These are phyloP conservation scores for Ariopsis seemanni DNA, from an alignment of 2,113 vertebrate genomes.

Conservation along the genomic window DNA sequence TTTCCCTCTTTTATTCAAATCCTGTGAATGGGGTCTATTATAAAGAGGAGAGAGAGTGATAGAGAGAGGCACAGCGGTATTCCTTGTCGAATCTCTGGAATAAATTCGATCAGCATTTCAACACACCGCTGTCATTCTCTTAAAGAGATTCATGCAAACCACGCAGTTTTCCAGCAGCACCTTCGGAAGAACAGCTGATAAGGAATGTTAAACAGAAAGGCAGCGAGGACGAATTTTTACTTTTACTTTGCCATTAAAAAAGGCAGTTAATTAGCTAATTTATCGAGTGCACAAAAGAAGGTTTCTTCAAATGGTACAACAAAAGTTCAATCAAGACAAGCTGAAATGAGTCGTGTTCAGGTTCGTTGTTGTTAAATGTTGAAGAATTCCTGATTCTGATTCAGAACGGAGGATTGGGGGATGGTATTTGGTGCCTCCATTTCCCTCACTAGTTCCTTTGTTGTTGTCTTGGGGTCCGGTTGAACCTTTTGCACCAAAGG, in stretches of 20 bases:
- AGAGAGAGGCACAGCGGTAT: neutral
- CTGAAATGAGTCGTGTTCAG: neutral
- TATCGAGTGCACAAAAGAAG: neutral
- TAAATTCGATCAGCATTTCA: conserved; percentile 33
- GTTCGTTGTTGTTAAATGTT: neutral
- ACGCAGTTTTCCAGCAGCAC: conserved; percentile 7
- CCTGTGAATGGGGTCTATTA: conserved; percentile 43
- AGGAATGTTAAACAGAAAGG: neutral
- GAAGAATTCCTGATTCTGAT: neutral
- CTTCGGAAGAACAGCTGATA: neutral
- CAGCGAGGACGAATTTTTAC: neutral
- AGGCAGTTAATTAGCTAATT: neutral
- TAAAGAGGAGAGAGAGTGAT: conserved; percentile 20
- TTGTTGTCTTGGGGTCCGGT: neutral
- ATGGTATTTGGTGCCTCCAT: neutral
- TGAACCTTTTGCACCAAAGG: neutral
- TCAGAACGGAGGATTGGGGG: neutral
- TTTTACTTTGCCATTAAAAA: neutral
- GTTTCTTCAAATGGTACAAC: conserved; percentile 3
- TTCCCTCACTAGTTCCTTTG: neutral
- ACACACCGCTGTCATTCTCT: conserved; percentile 5
- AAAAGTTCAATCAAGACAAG: neutral
- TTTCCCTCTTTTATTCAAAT: conserved; percentile 47
- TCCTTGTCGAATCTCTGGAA: conserved; percentile 17
- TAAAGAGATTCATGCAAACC: conserved; percentile 18